Evolutionary conservation across 2,113 vertebrate genomes (phyloP).

Genomic region (Bubalus kerabau): DNA sequence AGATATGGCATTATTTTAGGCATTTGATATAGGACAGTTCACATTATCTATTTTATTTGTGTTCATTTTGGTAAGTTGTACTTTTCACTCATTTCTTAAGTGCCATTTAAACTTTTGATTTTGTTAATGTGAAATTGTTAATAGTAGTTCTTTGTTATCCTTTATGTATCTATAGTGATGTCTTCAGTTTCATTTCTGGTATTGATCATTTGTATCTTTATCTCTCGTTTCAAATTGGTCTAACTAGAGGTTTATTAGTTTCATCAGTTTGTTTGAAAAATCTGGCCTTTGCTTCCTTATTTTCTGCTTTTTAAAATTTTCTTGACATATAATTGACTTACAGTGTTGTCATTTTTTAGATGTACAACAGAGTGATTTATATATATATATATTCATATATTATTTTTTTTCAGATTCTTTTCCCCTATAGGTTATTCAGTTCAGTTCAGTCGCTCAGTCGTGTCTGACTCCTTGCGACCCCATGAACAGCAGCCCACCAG

Average conservation of each 20-base stretch:
- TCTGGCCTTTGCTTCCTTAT: not conserved
- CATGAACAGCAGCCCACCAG: not conserved
- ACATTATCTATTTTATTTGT: not conserved
- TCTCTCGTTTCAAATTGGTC: not conserved
- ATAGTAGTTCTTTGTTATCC: not conserved
- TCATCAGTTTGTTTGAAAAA: not conserved
- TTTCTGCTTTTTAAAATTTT: not conserved
- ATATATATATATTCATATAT: not conserved
- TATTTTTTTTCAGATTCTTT: not conserved
- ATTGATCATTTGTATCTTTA: not conserved
- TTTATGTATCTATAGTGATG: not conserved
- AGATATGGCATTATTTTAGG: not conserved
- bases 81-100: not conserved
- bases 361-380: not conserved
- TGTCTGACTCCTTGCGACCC: not conserved
- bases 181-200: not conserved
- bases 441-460: not conserved
- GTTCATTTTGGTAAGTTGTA: not conserved
- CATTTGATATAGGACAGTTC: not conserved
- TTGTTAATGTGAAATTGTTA: not conserved
- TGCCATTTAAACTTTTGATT: not conserved
- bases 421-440: not conserved
- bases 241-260: not conserved
- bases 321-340: not conserved
- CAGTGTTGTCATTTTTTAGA: not conserved